Conservation (phyloP, 2,797 vertebrate species). For the Glyptemys insculpta region DNA sequence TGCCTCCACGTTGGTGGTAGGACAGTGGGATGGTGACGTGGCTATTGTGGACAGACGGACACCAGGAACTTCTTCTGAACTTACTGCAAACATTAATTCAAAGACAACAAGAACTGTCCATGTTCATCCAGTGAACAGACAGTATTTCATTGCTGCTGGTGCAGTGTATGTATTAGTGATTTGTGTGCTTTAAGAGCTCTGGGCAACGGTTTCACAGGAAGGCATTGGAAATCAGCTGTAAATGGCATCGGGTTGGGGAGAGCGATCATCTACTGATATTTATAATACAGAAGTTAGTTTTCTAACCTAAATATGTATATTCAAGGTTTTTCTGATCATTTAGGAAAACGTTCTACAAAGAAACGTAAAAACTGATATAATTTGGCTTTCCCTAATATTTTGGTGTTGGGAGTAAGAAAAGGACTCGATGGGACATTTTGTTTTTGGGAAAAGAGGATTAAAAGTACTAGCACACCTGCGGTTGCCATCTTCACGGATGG, state of each 20-base stretch:
- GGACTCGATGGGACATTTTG: neutral
- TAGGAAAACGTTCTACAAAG: neutral
- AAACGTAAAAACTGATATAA: neutral
- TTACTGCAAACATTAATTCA: constrained; percentile 76
- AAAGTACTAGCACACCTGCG: neutral
- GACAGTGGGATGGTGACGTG: constrained; percentile 81
- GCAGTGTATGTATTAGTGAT: constrained; percentile 68
- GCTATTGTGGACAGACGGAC: constrained; percentile 88
- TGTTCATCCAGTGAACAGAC: constrained; percentile 87
- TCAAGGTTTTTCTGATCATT: fast-evolving
- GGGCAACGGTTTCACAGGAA: fast-evolving
- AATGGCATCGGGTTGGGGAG: fast-evolving
- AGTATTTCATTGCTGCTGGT: constrained; percentile 89
- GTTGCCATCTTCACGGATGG: neutral
- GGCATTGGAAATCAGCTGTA: neutral
- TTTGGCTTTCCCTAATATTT: neutral
- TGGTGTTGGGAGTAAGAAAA: neutral
- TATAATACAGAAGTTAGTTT: fast-evolving
- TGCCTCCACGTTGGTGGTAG: constrained; percentile 83
- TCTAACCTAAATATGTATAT: fast-evolving
- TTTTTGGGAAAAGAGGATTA: neutral
- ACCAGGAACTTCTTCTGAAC: constrained; percentile 76
- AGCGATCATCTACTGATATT: neutral
- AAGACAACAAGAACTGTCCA: constrained; percentile 83
- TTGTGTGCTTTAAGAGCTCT: fast-evolving